These are phyloP conservation scores for Halesus radiatus DNA, from an alignment of 1,140 invertebrate species.

Conservation along the genomic window DNA sequence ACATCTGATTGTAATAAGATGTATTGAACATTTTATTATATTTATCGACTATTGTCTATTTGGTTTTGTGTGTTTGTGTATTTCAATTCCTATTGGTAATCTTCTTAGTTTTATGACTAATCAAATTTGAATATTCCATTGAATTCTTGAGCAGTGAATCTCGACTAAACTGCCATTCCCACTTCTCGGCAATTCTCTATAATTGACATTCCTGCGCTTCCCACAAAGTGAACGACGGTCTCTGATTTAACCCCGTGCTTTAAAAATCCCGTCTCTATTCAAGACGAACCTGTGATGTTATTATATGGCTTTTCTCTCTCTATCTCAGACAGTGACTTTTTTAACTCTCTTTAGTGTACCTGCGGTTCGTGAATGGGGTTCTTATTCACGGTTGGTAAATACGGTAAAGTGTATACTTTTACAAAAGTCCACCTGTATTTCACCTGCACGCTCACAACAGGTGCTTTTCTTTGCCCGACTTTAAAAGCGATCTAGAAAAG, in stretches of 20 bases:
- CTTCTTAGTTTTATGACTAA: too few species aligned
- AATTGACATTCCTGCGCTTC: conserved; percentile 9
- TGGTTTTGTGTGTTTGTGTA: too few species aligned
- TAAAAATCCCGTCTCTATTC: background rate
- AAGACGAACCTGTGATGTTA: background rate
- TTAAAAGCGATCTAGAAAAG: too few species aligned
- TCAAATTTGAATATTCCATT: too few species aligned
- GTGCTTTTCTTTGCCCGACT: conserved; percentile 31
- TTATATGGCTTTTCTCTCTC: background rate
- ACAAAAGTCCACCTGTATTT: conserved; percentile 33
- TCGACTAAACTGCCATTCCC: too few species aligned
- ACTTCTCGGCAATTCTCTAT: too few species aligned
- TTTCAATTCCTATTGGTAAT: too few species aligned
- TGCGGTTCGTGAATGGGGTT: conserved; percentile 3
- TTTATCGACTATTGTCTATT: too few species aligned
- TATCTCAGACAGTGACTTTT: background rate
- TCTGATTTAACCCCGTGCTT: conserved; percentile 1
- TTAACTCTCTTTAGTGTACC: background rate
- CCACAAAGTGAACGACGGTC: background rate
- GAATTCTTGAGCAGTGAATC: too few species aligned
- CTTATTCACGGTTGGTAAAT: conserved; percentile 22
- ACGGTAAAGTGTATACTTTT: conserved; percentile 32
- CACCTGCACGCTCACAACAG: conserved; percentile 30
- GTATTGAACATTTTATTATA: too few species aligned
- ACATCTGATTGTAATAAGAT: too few species aligned